Base-by-base conservation (phyloP, 2,797 vertebrate genomes). In the Argentina silus region DNA sequence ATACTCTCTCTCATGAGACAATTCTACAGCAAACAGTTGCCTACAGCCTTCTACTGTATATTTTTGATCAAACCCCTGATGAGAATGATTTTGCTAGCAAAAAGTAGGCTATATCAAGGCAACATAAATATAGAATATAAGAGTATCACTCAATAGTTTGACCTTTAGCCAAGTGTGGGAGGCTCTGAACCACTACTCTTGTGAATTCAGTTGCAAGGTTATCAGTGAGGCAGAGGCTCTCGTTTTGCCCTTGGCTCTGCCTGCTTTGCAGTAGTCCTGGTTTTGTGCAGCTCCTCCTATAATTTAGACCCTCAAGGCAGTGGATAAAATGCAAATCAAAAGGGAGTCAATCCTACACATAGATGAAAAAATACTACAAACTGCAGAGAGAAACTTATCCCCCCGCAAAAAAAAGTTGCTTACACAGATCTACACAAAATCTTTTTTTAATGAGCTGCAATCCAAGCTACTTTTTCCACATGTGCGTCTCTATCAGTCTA, bases 111-210 rank as follows among this genome's bases (percentile, higher is more conserved):
- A 17, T 19, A 7, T 21, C 45, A 57, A 43, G 45, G 43, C 17
- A 69, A 60, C 19, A 15, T 23, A 47, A 21, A 63, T 44, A 44
- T 63, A 63, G 61, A 63, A 63, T 63, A 27, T 36, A 42, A 50
- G 45, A 17, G 10, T n/a, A 60, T 62, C 7, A 36, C 67, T 78
- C 70, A 78, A 70, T 78, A 76, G 78, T 81, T 74, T 76, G 76
- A 73, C 73, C 73, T 81, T 73, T 81, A 67, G 73, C 76, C 70
- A 44, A 67, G 70, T 73, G 80, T 78, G 71, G 80, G 76, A 55
- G 63, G n/a, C 63, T 48, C 63, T 47, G 43, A 9, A 65, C 11
- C 36, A n/a, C 51, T 12, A 44, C 15, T 21, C 44, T 47, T 43
- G 15, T 55, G 50, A 63, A 63, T 43, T 43, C 42, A 63, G 61